Evolutionary conservation across 2,888 invertebrate genomes (phyloP).

Genomic region (Meta bourneti): DNA sequence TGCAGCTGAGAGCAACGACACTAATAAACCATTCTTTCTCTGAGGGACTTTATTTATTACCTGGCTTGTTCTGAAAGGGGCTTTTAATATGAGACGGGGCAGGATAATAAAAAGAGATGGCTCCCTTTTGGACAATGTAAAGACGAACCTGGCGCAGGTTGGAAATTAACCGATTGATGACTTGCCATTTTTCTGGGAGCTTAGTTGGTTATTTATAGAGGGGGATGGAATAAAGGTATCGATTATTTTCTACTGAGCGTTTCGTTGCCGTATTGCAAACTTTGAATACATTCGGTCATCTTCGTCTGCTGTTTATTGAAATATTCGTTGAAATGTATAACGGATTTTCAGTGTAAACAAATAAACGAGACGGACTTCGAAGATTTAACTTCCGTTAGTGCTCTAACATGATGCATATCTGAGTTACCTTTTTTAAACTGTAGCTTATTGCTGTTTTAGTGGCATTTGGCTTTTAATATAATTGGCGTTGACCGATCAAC

Average conservation of each 20-base stretch:
- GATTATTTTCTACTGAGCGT: neutral
- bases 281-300: neutral
- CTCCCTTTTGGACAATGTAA: neutral
- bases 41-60: slow-evolving; percentile 4
- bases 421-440: no score
- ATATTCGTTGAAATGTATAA: no score
- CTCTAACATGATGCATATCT: no score
- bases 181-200: neutral
- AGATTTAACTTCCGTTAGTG: no score
- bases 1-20: neutral
- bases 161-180: neutral
- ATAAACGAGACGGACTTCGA: no score
- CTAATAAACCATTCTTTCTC: slow-evolving; percentile 11
- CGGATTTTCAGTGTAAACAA: no score
- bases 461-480: no score
- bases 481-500: no score
- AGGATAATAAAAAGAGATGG: neutral
- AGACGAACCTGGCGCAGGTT: neutral
- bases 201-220: neutral
- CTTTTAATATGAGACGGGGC: neutral
- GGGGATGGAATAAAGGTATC: neutral
- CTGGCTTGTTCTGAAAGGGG: neutral
- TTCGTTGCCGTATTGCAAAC: neutral
- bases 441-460: no score
- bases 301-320: no score